Base-by-base conservation (phyloP, 2,113 vertebrate species). In the Aviceda subcristata region DNA sequence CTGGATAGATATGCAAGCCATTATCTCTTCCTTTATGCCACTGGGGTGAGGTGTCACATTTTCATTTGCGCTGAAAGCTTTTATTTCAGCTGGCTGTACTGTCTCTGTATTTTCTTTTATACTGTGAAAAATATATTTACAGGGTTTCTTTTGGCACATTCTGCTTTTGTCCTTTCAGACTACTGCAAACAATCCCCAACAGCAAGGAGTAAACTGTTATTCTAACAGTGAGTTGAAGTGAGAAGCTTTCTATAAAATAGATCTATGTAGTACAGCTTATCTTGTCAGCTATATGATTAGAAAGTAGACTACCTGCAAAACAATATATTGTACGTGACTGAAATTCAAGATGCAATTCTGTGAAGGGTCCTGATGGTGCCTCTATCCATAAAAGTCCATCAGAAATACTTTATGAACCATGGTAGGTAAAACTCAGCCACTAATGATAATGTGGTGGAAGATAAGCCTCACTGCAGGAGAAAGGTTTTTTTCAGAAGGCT, bases 291-390 rank as follows among this genome's bases (percentile, higher is more conserved):
- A 3, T 50, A 32, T 26, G 53, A 88, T 59, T 62, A 85, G 57
- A 32, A 67, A 41, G 41, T 3, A n/a, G 64, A 46, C 34, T 39
- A 20, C 56, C 39, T 59, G 56, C 62, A 69, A 75, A 90, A 45
- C 23, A 78, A 24, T 13, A 1, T 4, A 57, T 7, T 69, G 12
- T 39, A 55, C 0, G 0, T 43, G 86, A 56, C 50, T 71, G 73
- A 66, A 85, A 88, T 57, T 53, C 46, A 55, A 55, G 57, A 41
- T 9, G 18, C 19, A 63, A 1, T 86, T 94, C 77, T 73, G 21
- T 69, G 46, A 67, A 64, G 46, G 41, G 56, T 73, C 53, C 76
- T 59, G 71, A n/a, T 9, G 75, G 62, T 63, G 59, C 73, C 43
- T 67, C 56, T 86, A 30, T 56, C 56, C 64, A 34, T 34, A 50